Percentiles rank a stretch among this genome's conserved stretches.
Evolutionary conservation across 2,113 vertebrate genomes (phyloP).

Genomic region (Odocoileus virginianus): DNA sequence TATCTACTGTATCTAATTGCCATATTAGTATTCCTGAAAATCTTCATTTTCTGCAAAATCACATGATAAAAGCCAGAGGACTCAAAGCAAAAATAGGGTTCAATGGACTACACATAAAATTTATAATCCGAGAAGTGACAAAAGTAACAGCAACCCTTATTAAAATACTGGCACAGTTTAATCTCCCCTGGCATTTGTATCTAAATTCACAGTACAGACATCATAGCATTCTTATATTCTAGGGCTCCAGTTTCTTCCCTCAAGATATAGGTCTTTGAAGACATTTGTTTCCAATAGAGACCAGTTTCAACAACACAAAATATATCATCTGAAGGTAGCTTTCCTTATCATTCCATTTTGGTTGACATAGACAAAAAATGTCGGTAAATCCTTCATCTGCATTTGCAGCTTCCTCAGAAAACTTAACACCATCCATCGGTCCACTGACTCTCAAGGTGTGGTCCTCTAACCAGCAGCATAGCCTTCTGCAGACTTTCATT

Average conservation of each 20-base stretch:
- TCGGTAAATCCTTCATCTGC: not conserved
- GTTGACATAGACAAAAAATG: not conserved
- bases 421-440: not conserved
- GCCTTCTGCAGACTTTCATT: not conserved
- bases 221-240: rapidly evolving
- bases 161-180: not conserved
- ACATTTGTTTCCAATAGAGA: not conserved
- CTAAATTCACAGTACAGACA: not conserved
- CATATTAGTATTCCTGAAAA: not conserved
- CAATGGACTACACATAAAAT: not conserved
- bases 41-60: not conserved
- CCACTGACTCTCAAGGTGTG: not conserved
- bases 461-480: not conserved
- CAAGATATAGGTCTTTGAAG: not conserved
- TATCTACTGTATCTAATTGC: not conserved
- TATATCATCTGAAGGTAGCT: not conserved
- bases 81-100: not conserved
- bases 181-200: not conserved
- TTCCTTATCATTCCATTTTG: not conserved
- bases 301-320: not conserved
- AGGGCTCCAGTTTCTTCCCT: not conserved
- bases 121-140: not conserved
- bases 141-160: not conserved
- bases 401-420: not conserved
- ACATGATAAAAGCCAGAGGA: not conserved